phyloP scores from a whole-genome alignment of 1,140 invertebrate species.

The Trichomalopsis sarcophagae region DNA sequence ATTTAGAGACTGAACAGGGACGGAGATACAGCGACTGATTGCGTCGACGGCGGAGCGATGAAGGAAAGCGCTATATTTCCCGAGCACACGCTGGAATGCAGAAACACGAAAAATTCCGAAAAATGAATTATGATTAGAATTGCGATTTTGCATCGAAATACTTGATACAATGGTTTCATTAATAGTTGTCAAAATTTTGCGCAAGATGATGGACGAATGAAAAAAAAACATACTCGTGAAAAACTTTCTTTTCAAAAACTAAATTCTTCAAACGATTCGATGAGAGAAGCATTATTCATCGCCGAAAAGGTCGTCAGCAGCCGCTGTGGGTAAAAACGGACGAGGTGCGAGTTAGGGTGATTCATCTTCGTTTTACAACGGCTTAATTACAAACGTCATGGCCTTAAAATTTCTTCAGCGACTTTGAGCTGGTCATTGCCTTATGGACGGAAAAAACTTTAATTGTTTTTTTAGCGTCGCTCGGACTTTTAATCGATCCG shows the following conservation, averaged over 20 bases:
- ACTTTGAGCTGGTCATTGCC: not conserved
- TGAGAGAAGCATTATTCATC: not conserved
- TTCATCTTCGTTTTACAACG: not conserved
- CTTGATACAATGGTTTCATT: not conserved
- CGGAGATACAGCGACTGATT: conserved; percentile 24
- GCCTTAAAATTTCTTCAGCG: not conserved
- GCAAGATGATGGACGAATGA: too few relatives aligned
- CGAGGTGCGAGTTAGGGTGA: not conserved
- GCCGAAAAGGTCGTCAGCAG: too few relatives aligned
- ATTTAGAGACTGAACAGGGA: conserved; percentile 19
- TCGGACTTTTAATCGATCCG: too few relatives aligned
- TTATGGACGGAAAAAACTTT: too few relatives aligned
- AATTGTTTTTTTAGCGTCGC: too few relatives aligned
- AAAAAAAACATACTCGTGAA: too few relatives aligned
- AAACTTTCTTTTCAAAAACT: not conserved
- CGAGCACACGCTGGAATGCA: not conserved
- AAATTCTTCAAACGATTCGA: not conserved
- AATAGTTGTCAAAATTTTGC: conserved; percentile 21
- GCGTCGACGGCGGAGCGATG: conserved; percentile 36
- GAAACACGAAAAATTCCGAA: conserved; percentile 8
- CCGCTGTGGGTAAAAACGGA: too few relatives aligned
- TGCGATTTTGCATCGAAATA: not conserved
- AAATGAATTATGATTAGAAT: conserved; percentile 25
- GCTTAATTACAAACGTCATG: conserved; percentile 15
- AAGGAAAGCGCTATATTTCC: conserved; percentile 25